Evolutionary conservation across 2,888 invertebrate genomes (phyloP).

Genomic region (Odontomyia ornata): DNA sequence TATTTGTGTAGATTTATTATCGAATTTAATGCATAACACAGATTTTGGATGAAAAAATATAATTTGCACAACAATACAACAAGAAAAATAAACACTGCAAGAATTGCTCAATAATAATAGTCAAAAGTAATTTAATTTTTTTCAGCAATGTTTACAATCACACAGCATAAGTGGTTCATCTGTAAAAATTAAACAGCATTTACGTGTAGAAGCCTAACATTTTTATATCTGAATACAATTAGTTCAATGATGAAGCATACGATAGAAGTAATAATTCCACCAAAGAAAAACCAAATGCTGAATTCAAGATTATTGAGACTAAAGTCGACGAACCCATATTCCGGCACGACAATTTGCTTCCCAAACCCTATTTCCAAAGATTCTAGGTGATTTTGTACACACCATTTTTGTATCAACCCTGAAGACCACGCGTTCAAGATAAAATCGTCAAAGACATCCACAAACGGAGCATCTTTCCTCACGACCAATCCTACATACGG

Average conservation of each 20-base stretch:
- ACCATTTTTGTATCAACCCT: neutral
- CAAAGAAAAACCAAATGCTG: neutral
- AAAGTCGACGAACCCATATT: neutral
- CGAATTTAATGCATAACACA: too few species aligned
- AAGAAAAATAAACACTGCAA: too few species aligned
- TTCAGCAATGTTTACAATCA: too few species aligned
- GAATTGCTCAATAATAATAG: too few species aligned
- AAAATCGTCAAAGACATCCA: neutral
- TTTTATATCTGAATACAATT: too few species aligned
- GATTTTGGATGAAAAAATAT: too few species aligned
- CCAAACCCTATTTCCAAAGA: neutral
- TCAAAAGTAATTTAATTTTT: too few species aligned
- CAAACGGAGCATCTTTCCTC: neutral
- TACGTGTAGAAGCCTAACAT: too few species aligned
- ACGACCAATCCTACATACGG: neutral
- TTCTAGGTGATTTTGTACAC: neutral
- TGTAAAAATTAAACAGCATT: too few species aligned
- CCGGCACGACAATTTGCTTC: neutral
- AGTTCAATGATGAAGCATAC: neutral
- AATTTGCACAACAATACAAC: too few species aligned
- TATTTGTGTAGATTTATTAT: too few species aligned
- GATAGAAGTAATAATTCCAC: neutral
- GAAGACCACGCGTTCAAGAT: neutral
- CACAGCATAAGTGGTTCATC: too few species aligned
- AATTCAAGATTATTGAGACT: neutral